Base-by-base conservation (phyloP, 2,113 vertebrate species). In the pig (Sus scrofa) region DNA sequence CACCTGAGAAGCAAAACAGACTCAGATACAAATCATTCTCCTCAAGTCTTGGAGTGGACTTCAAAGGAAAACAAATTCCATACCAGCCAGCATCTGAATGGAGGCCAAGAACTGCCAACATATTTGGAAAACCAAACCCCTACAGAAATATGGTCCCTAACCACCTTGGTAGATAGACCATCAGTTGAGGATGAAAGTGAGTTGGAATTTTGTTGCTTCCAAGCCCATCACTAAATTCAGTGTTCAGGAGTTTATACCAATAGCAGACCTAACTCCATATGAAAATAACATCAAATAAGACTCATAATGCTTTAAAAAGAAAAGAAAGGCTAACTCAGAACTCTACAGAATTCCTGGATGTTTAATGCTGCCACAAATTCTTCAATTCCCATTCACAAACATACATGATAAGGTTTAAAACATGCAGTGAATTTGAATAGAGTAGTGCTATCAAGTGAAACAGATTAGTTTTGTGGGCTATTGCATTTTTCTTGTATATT, bases 1-100 rank as follows among this genome's bases (percentile, higher is more conserved):
- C 91, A 97, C 96, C 97, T 96, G 93, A 96, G 94, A 97, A 97
- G 89, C 95, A 92, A 97, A 97, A 92, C 97, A 97, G 96, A 96
- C 67, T 70, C 91, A 87, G 75, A 98, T 97, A 97, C 89, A 98
- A 98, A 98, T 96, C 94, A 97, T 97, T 96, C 79, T 83, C 63
- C 90, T 94, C 71, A 86, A 77, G 70, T 94, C 92, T 97, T 97
- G 89, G 97, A 96, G 81, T 71, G 81, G 44, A 39, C 79, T 97
- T 97, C 96, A 97, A 97, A 98, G 97, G 67, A 96, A 97, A 96
- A 96, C 89, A 92, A 94, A 97, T 96, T 89, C 81, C 89, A 90
- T 68, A 96, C 89, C 87, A 95, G 39, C 85, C 89, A 97, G 67
- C 75, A 78, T 34, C 88, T 92, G 82, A 96, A 52, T 65, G 63